Base-by-base conservation (phyloP, 2,888 invertebrate species). In the Drosophila colorata region DNA sequence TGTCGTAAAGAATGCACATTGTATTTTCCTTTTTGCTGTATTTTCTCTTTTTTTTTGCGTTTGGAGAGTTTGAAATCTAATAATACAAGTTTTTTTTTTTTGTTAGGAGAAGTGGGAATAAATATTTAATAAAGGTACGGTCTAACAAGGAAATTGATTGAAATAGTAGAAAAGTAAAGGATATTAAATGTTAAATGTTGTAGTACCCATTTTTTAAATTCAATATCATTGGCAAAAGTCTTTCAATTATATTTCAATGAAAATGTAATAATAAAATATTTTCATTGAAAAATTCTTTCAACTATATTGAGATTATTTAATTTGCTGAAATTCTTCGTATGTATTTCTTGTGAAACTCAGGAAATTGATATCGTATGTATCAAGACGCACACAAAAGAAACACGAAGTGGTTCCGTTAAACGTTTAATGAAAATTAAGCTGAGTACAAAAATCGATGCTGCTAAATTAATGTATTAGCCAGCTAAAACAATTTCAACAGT, bases 21-120 rank as follows among this genome's bases (percentile, higher is more conserved):
- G 38, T 16, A 31, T 35, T 47, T 20, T 8, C 13, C 18, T 14
- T 28, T 60, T 48, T 38, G 8, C 25, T 28, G 3, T 28, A 28
- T 28, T 28, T 28, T 20, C 3, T 2, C 20, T 8, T n/a, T 1
- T 31, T 20, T 38, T 20, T 11, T 9, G 14, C 31, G 16, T 35
- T 47, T 6, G 13, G 2, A 2, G 20, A 5, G 2, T 38, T 31
- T 16, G 1, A 46, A 60, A 66, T 72, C 46, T 37, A 57, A 61
- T 70, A 46, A 38, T 23, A 38, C 41, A 69, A 20, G 13, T 53
- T 28, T 20, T 25, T 23, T 44, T 37, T 37, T 11, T 11, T 7
- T 23, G 11, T 23, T 23, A 8, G 16, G 16, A 20, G 3, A 49
- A 48, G 23, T 40, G 13, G 7, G 1, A 6, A 38, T 40, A 58